Evolutionary conservation across 2,797 vertebrate genomes (phyloP).

Genomic region (Varecia variegata): DNA sequence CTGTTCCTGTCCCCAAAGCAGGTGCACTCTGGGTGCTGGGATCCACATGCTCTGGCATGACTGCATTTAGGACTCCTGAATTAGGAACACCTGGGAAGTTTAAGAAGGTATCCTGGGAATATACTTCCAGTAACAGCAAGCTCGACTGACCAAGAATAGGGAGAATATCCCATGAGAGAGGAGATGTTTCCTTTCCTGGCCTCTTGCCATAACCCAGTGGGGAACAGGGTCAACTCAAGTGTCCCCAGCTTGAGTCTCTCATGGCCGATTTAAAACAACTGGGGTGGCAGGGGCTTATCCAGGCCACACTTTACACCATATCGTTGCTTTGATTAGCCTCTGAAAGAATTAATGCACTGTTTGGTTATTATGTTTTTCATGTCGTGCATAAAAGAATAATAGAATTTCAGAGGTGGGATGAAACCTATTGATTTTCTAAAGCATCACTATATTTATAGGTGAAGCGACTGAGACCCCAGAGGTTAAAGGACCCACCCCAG

Average conservation of each 20-base stretch:
- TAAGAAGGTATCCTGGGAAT: not conserved
- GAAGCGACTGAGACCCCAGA: not conserved
- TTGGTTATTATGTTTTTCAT: not conserved
- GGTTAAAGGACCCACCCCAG: not conserved
- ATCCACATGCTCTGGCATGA: rapidly evolving
- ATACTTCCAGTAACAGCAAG: not conserved
- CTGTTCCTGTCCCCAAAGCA: not conserved
- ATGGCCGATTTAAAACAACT: not conserved
- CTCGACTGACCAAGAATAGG: not conserved
- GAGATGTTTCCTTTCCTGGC: not conserved
- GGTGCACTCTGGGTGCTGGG: not conserved
- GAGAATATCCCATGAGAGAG: not conserved
- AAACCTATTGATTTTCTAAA: not conserved
- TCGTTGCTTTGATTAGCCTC: not conserved
- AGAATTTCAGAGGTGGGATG: not conserved
- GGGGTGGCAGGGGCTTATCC: not conserved
- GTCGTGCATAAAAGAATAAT: not conserved
- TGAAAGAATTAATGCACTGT: not conserved
- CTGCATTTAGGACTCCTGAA: not conserved
- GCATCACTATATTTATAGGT: not conserved
- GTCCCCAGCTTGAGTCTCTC: not conserved
- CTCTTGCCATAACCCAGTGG: not conserved
- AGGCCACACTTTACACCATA: not conserved
- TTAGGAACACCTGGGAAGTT: not conserved
- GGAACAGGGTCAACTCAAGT: not conserved